phyloP scores from a whole-genome alignment of 2,113 vertebrate genomes.

The Hypanus sabinus region DNA sequence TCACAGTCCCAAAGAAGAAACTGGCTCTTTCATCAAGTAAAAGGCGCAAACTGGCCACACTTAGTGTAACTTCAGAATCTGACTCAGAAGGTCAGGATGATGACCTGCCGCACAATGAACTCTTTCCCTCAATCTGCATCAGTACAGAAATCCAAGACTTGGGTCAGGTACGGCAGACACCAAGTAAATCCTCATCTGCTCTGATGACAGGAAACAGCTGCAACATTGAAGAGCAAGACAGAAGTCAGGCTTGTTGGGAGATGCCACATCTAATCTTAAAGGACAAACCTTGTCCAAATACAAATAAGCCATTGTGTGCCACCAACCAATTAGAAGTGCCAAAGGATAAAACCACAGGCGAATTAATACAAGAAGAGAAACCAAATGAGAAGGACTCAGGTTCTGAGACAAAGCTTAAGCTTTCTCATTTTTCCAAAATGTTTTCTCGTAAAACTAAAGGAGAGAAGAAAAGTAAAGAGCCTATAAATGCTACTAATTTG shows the following conservation, averaged over 20 bases:
- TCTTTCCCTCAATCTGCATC: background rate
- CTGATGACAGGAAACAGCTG: background rate
- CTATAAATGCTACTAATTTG: background rate
- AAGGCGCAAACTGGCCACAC: background rate
- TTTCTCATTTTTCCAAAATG: background rate
- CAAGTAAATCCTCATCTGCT: background rate
- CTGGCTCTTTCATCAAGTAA: background rate
- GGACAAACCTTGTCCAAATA: background rate
- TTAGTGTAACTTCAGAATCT: background rate
- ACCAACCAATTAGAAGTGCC: background rate
- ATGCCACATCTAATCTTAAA: background rate
- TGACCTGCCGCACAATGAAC: too few species aligned
- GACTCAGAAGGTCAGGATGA: conserved; percentile 11
- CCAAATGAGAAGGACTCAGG: background rate
- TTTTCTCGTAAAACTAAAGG: background rate
- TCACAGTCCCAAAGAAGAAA: background rate
- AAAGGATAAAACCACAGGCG: background rate
- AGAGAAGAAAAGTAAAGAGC: conserved; percentile 8
- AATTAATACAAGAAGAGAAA: background rate
- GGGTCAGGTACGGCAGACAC: background rate
- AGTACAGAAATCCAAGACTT: background rate
- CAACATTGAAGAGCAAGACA: background rate
- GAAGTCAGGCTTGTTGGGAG: background rate
- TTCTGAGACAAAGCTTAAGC: background rate
- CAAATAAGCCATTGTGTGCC: background rate